Conservation (phyloP, 2,888 invertebrate species). For the Stenodera caucasica region DNA sequence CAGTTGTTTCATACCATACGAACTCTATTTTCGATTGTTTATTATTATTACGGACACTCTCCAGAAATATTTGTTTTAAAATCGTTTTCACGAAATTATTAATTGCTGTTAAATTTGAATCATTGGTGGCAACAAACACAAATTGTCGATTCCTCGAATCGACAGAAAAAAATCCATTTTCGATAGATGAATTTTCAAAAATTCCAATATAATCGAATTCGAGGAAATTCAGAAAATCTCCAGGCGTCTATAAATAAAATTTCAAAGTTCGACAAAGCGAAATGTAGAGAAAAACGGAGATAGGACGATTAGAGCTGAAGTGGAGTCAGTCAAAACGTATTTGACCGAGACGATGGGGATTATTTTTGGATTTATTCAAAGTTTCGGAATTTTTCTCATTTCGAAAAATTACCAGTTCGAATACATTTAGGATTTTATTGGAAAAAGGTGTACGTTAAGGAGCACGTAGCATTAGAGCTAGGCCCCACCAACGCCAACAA, state of each 20-base stretch:
- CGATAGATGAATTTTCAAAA: background rate
- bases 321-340: slow-evolving; percentile 30
- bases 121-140: background rate
- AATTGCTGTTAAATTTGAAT: background rate
- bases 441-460: background rate
- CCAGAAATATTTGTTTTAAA: slow-evolving; percentile 22
- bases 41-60: slow-evolving; percentile 24
- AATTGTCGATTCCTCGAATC: background rate
- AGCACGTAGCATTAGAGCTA: background rate
- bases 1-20: slow-evolving; percentile 12
- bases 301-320: slow-evolving; percentile 29
- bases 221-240: slow-evolving; percentile 12
- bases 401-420: background rate
- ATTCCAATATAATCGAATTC: slow-evolving; percentile 17
- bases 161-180: too few species aligned
- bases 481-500: background rate
- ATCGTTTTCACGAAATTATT: slow-evolving; percentile 1
- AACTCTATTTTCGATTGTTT: slow-evolving; percentile 24
- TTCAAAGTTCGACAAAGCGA: background rate
- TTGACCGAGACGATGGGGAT: slow-evolving; percentile 29
- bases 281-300: background rate
- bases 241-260: background rate
- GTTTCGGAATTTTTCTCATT: slow-evolving; percentile 3
- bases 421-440: background rate
- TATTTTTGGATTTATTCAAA: slow-evolving; percentile 35